phyloP scores from a whole-genome alignment of 1,140 invertebrate genomes.

The Sinonovacula constricta region DNA sequence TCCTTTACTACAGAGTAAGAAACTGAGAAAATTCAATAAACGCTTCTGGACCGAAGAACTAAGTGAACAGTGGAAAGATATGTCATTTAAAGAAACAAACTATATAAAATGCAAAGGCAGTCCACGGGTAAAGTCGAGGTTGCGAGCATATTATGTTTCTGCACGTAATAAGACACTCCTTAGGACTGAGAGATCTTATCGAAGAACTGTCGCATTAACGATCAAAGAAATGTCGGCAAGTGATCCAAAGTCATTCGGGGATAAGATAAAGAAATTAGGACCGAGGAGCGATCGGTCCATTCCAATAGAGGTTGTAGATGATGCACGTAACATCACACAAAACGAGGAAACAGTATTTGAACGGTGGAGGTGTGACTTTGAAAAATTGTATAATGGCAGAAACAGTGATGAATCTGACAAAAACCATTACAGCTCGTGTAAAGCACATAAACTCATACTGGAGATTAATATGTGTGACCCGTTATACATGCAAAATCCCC shows the following conservation, averaged over 20 bases:
- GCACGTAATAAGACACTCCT: slow-evolving; percentile 16
- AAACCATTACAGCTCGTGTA: slow-evolving; percentile 2
- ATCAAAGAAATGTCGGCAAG: slow-evolving; percentile 3
- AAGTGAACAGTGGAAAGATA: background rate
- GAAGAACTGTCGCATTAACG: slow-evolving; percentile 1
- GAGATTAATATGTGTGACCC: slow-evolving; percentile 23
- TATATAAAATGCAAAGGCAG: slow-evolving; percentile 4
- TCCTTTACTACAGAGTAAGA: background rate
- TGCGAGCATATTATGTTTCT: slow-evolving; percentile 13
- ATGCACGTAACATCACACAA: background rate
- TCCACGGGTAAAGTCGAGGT: background rate
- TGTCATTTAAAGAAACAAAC: background rate
- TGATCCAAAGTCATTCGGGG: slow-evolving; percentile 30
- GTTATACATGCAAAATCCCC: background rate
- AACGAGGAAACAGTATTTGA: background rate
- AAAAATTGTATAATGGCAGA: slow-evolving; percentile 3
- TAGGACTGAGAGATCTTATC: background rate
- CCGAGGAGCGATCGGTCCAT: slow-evolving; percentile 19
- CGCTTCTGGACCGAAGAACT: slow-evolving; percentile 31
- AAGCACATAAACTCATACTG: slow-evolving; percentile 10
- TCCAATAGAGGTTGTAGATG: slow-evolving; percentile 9
- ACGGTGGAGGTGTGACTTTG: slow-evolving; percentile 17
- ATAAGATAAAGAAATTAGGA: slow-evolving; percentile 23
- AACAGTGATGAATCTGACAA: slow-evolving; percentile 5
- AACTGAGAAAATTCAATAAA: background rate